Base-by-base conservation (phyloP, 2,888 invertebrate genomes). In the Orthonevra nobilis region DNA sequence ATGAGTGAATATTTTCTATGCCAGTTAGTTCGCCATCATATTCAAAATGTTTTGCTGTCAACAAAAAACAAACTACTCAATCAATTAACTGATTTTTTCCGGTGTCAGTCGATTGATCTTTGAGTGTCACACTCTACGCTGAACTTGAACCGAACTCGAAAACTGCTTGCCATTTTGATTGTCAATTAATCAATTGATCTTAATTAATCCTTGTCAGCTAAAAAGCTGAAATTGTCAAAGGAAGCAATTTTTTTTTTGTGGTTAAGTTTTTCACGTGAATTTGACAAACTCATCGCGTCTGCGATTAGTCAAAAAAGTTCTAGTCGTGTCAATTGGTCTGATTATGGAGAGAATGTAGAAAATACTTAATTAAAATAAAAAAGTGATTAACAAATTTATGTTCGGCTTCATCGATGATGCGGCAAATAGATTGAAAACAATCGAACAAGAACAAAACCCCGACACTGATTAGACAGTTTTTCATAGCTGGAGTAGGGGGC, bases 321-420 rank as follows among this genome's bases (percentile, higher is more conserved):
- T n/a, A n/a, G n/a, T n/a, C n/a, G n/a, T n/a, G n/a, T n/a, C n/a
- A n/a, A n/a, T n/a, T n/a, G n/a, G n/a, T n/a, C n/a, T n/a, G n/a
- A n/a, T n/a, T n/a, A n/a, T n/a, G n/a, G n/a, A n/a, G n/a, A n/a
- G n/a, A n/a, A n/a, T n/a, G n/a, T n/a, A n/a, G n/a, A n/a, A n/a
- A n/a, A n/a, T n/a, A n/a, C n/a, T n/a, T n/a, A n/a, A n/a, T n/a
- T n/a, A n/a, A n/a, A n/a, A n/a, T n/a, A n/a, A n/a, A n/a, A n/a
- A n/a, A n/a, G n/a, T n/a, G n/a, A 38, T 14, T 56, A 66, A 56
- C 36, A 32, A 17, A 28, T 34, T 52, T n/a, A n/a, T 17, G 52
- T 34, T 64, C 19, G 42, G 64, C 72, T 60, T 42, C 72, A 66
- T 38, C 64, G 54, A 42, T 72, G 72, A 79, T 56, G 60, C 66